phyloP scores from a whole-genome alignment of 2,797 vertebrate genomes.

The Gymnothorax javanicus region DNA sequence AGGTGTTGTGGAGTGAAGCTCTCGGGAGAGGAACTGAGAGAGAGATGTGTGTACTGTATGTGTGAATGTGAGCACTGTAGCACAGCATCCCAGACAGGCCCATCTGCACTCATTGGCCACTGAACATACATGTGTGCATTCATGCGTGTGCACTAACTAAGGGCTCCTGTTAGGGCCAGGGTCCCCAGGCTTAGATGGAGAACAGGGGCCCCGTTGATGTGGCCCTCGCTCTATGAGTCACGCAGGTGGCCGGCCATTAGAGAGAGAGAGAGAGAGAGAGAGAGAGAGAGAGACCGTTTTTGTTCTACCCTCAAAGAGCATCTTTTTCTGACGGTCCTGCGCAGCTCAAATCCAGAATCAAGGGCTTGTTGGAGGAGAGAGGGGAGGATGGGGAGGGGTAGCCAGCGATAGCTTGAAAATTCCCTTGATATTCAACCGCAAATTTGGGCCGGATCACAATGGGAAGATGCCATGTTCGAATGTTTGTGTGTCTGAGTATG shows the following conservation, averaged over 20 bases:
- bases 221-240: not conserved
- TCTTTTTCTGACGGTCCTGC: not conserved
- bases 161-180: not conserved
- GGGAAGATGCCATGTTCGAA: not conserved
- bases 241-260: not conserved
- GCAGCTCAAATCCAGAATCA: not conserved
- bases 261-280: not conserved
- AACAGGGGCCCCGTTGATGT: not conserved
- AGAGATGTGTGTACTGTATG: not conserved
- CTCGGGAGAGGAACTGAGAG: not conserved
- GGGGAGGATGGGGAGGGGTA: not conserved
- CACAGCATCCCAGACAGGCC: not conserved
- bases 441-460: not conserved
- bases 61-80: not conserved
- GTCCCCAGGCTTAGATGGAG: not conserved
- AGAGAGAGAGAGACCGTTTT: not conserved
- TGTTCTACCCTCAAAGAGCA: not conserved
- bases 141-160: not conserved
- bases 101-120: not conserved
- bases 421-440: not conserved
- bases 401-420: not conserved
- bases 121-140: not conserved
- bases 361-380: slow-evolving; percentile 5
- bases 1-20: not conserved
- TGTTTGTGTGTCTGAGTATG: not conserved